A percentile compares a stretch with the other conserved stretches of the same genome.
These are phyloP conservation scores for Leptinotarsa haldemani DNA, from an alignment of 2,888 invertebrate genomes.

Conservation along the genomic window DNA sequence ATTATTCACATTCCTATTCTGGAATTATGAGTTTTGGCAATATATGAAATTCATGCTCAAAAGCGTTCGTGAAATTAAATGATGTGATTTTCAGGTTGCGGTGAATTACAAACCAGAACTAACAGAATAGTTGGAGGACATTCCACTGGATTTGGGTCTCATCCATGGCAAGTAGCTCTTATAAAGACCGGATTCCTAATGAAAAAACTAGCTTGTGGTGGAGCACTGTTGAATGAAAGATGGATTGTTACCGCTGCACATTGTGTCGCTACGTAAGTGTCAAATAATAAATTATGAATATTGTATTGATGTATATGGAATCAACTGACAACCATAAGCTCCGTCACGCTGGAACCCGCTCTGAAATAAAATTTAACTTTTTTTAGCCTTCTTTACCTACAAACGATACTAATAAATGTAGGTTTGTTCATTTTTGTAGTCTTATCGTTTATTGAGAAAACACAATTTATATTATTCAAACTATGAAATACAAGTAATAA, in stretches of 20 bases:
- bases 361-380: no score
- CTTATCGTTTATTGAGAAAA: no score
- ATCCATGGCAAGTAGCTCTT: constrained; percentile 94
- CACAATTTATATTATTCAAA: no score
- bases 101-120: constrained; percentile 86
- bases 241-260: constrained; percentile 95
- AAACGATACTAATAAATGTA: no score
- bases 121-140: constrained; percentile 94
- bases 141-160: constrained; percentile 89
- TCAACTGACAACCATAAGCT: no score
- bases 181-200: constrained; percentile 91
- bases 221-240: constrained; percentile 87
- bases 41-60: not conserved
- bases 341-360: no score
- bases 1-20: not conserved
- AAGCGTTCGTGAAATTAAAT: not conserved
- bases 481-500: no score
- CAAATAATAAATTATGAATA: not conserved
- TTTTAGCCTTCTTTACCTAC: no score
- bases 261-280: constrained; percentile 88
- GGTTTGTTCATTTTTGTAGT: no score
- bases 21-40: not conserved
- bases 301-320: no score
- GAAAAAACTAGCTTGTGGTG: constrained; percentile 92
- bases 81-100: constrained; percentile 79